Evolutionary conservation across 2,888 invertebrate genomes (phyloP).

Genomic region (Eupithecia exiguata): DNA sequence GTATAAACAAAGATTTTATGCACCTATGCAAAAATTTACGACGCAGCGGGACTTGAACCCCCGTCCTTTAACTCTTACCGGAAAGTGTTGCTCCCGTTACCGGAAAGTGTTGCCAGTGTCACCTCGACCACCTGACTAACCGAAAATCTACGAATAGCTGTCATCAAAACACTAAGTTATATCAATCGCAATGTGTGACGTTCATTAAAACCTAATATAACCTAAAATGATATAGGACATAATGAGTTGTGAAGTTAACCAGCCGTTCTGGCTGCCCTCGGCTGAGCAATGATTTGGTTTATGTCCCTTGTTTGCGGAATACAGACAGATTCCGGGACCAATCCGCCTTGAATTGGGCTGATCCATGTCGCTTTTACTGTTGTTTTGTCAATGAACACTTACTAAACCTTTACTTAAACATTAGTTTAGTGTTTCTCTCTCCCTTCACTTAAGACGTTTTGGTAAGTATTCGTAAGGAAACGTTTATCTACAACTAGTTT

Average conservation of each 20-base stretch:
- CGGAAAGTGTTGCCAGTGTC: no score
- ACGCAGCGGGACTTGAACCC: no score
- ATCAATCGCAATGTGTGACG: not conserved
- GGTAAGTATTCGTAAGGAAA: not conserved
- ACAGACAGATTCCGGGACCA: constrained; percentile 25
- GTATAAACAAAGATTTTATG: no score
- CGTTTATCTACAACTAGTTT: not conserved
- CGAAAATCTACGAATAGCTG: no score
- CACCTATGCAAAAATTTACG: no score
- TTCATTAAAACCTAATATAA: not conserved
- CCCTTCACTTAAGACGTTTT: not conserved
- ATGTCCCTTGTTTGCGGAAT: constrained; percentile 27
- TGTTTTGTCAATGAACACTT: constrained; percentile 7
- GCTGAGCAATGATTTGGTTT: constrained; percentile 21
- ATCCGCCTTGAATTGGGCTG: constrained; percentile 16
- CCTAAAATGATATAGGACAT: not conserved
- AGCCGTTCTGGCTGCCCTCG: not conserved
- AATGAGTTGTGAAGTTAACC: not conserved
- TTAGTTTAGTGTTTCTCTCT: not conserved
- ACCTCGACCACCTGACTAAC: no score
- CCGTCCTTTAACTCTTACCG: no score
- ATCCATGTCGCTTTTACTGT: constrained; percentile 12
- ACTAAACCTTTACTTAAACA: not conserved
- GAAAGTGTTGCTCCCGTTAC: no score
- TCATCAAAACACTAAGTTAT: not conserved